Percentiles rank a stretch among this genome's conserved stretches.
Evolutionary conservation across 2,113 vertebrate species (phyloP).

Genomic region (Equus quagga): DNA sequence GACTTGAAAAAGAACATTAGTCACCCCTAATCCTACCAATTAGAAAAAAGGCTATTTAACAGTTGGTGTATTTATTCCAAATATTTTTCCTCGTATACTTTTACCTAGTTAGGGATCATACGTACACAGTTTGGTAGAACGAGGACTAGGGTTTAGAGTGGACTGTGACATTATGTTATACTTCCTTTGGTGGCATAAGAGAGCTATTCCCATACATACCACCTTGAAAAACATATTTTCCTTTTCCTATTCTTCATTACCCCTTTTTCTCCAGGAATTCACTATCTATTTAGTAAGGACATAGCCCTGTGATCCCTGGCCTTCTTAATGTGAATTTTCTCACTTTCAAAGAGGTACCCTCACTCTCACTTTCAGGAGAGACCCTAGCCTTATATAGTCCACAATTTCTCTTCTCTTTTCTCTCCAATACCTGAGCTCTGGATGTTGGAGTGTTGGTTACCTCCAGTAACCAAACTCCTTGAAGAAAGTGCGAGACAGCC

Average conservation of each 20-base stretch:
- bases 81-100: neutral
- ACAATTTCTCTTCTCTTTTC: neutral
- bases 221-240: neutral
- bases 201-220: neutral
- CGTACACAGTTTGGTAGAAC: neutral
- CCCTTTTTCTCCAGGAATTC: neutral
- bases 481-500: neutral
- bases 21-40: neutral
- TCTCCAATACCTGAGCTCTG: neutral
- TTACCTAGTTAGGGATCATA: neutral
- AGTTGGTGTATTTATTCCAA: neutral
- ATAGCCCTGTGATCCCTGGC: neutral
- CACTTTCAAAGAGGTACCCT: neutral
- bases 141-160: neutral
- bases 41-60: neutral
- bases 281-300: neutral
- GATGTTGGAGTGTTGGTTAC: no score
- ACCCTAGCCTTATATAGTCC: neutral
- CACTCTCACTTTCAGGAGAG: neutral
- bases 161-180: neutral
- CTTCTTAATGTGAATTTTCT: neutral
- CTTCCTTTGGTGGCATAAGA: neutral
- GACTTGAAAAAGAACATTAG: slow-evolving; percentile 20
- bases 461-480: neutral
- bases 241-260: neutral